These are phyloP conservation scores for Pyrgilauda ruficollis DNA, from an alignment of 2,113 vertebrate species.

Conservation along the genomic window DNA sequence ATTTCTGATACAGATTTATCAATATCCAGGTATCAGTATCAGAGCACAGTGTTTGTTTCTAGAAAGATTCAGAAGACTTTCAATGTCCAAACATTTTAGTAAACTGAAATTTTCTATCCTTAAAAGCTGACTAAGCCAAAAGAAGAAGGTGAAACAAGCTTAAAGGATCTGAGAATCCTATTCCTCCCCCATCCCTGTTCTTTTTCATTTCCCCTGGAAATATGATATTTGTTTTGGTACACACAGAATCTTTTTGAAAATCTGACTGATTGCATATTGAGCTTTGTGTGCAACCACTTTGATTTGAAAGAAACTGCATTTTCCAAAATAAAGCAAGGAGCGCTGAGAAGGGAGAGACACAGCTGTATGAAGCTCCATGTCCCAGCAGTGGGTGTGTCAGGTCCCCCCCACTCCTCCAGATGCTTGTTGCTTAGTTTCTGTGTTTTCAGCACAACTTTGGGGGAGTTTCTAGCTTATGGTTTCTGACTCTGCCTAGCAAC, in stretches of 20 bases:
- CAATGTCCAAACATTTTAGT: neutral
- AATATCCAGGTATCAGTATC: neutral
- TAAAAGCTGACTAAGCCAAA: neutral
- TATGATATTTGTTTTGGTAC: conserved; percentile 43
- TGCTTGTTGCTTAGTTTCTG: neutral
- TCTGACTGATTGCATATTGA: conserved; percentile 60
- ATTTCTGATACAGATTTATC: neutral
- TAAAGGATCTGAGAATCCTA: neutral
- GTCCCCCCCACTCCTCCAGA: conserved; percentile 20
- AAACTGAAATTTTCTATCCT: neutral
- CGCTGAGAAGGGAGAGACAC: conserved; percentile 31
- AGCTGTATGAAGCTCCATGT: conserved; percentile 55
- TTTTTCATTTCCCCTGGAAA: neutral
- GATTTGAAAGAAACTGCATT: conserved; percentile 69
- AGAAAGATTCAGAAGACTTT: neutral
- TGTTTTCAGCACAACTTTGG: neutral
- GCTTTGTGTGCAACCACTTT: conserved; percentile 64
- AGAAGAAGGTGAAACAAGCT: neutral
- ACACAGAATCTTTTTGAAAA: conserved; percentile 59
- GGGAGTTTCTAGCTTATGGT: neutral
- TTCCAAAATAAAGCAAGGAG: conserved; percentile 70
- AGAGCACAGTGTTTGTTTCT: neutral
- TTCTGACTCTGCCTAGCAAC: conserved; percentile 22
- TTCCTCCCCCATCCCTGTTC: neutral
- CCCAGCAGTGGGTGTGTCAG: conserved; percentile 42